Conservation (phyloP, 2,797 vertebrate species). For the Channa striata region DNA sequence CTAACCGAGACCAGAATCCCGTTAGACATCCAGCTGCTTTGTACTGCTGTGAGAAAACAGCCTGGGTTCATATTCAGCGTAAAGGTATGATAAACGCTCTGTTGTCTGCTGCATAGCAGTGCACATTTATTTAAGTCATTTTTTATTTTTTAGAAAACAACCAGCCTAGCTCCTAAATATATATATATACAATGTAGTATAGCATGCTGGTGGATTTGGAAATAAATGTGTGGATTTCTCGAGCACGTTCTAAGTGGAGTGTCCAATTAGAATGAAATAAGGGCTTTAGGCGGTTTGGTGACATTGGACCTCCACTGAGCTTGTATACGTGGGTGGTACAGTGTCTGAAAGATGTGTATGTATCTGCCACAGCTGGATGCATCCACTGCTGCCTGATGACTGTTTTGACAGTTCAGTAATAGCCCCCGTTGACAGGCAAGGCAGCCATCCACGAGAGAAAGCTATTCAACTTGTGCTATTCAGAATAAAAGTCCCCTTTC, state of each 20-base stretch:
- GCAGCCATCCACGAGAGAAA: conserved; percentile 51
- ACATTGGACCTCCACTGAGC: conserved; percentile 42
- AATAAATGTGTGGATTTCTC: conserved; percentile 32
- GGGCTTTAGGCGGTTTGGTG: conserved; percentile 44
- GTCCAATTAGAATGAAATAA: conserved; percentile 70
- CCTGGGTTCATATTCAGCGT: conserved; percentile 22
- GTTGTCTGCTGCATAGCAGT: conserved; percentile 49
- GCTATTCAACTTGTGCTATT: conserved; percentile 70
- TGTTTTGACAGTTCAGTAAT: conserved; percentile 81
- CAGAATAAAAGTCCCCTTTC: conserved; percentile 70
- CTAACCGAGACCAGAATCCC: conserved; percentile 34
- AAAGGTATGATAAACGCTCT: conserved; percentile 58
- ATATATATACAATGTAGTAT: conserved; percentile 20
- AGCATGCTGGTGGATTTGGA: conserved; percentile 12
- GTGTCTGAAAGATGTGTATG: conserved; percentile 54
- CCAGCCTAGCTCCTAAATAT: conserved; percentile 23
- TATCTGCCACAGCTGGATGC: conserved; percentile 72
- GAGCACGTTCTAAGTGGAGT: conserved; percentile 48
- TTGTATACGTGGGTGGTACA: conserved; percentile 45
- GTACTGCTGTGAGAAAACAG: conserved; percentile 22
- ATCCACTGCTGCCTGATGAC: conserved; percentile 70
- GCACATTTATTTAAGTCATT: conserved; percentile 61
- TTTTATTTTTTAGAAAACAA: conserved; percentile 50
- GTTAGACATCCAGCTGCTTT: conserved; percentile 35
- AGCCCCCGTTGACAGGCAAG: conserved; percentile 69